A percentile compares a stretch with the other conserved stretches of the same genome.
phyloP scores from a whole-genome alignment of 2,113 vertebrate genomes.

The Suricata suricatta region DNA sequence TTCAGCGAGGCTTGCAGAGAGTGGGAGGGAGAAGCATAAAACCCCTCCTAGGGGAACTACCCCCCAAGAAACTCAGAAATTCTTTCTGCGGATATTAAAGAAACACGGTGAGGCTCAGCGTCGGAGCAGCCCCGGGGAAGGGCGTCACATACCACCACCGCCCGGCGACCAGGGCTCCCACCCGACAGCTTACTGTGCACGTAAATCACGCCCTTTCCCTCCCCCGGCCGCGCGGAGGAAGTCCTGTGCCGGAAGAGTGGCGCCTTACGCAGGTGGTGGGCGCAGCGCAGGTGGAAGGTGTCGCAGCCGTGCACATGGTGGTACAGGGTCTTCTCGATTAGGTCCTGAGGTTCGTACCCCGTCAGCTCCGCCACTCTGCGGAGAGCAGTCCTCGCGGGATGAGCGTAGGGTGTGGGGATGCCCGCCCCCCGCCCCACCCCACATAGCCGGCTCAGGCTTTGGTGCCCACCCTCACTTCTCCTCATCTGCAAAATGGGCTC shows the following conservation, averaged over 20 bases:
- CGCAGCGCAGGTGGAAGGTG: constrained; percentile 97
- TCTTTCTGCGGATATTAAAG: accelerated
- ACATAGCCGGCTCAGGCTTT: neutral
- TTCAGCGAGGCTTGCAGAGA: neutral
- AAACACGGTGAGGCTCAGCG: neutral
- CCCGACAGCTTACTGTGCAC: accelerated
- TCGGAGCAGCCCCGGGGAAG: accelerated
- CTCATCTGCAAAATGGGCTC: neutral
- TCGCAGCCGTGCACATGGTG: constrained; percentile 98
- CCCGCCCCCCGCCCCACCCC: neutral
- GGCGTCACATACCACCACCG: neutral
- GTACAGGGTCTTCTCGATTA: constrained; percentile 99
- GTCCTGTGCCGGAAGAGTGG: neutral
- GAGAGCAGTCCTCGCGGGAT: neutral
- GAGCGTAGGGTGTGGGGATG: neutral
- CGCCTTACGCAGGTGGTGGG: constrained; percentile 96
- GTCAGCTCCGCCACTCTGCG: constrained; percentile 96
- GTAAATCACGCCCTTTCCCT: too few relatives aligned
- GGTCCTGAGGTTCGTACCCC: constrained; percentile 98
- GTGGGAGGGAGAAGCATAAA: neutral
- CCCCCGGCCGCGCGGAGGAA: accelerated
- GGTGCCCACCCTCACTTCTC: neutral
- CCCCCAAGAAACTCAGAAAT: neutral
- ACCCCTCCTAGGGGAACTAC: neutral
- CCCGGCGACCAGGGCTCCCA: accelerated